Percentiles rank a stretch among this genome's conserved stretches.
Conservation (phyloP, 2,797 vertebrate genomes). For the Enteromius paludinosus region DNA sequence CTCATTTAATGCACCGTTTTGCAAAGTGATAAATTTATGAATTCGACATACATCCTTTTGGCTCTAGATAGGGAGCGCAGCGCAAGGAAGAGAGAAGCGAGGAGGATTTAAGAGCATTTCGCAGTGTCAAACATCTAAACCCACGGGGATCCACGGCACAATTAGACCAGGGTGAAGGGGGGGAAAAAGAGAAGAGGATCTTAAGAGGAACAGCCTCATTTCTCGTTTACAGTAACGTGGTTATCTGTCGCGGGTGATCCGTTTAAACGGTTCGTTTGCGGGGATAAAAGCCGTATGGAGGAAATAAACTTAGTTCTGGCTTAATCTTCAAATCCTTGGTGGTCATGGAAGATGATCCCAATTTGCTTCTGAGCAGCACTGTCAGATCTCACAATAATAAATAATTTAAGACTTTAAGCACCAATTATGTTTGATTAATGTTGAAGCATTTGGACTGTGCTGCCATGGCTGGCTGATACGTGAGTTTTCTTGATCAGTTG, state of each 20-base stretch:
- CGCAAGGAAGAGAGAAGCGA: constrained; percentile 74
- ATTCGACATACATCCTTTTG: constrained; percentile 85
- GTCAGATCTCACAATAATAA: constrained; percentile 88
- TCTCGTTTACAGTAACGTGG: constrained; percentile 82
- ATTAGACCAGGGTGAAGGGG: constrained; percentile 78
- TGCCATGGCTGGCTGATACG: constrained; percentile 67
- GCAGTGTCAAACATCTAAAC: constrained; percentile 86
- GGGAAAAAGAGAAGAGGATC: constrained; percentile 66
- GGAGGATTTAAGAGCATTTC: constrained; percentile 84
- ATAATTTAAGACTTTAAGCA: constrained; percentile 86
- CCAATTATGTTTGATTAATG: constrained; percentile 85
- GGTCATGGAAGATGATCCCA: constrained; percentile 88
- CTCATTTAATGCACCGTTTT: constrained; percentile 87
- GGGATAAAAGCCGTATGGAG: constrained; percentile 84
- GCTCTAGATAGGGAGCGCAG: constrained; percentile 79
- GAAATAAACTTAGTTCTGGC: constrained; percentile 88
- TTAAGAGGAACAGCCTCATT: constrained; percentile 80
- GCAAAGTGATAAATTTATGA: constrained; percentile 85
- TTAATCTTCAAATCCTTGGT: constrained; percentile 88
- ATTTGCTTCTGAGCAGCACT: constrained; percentile 85
- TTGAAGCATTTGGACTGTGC: constrained; percentile 77
- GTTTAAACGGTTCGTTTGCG: constrained; percentile 86
- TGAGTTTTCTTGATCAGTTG: constrained; percentile 69
- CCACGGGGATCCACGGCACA: constrained; percentile 84
- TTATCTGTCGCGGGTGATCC: constrained; percentile 86